phyloP scores from a whole-genome alignment of 2,113 vertebrate genomes.

The Serinus canaria region DNA sequence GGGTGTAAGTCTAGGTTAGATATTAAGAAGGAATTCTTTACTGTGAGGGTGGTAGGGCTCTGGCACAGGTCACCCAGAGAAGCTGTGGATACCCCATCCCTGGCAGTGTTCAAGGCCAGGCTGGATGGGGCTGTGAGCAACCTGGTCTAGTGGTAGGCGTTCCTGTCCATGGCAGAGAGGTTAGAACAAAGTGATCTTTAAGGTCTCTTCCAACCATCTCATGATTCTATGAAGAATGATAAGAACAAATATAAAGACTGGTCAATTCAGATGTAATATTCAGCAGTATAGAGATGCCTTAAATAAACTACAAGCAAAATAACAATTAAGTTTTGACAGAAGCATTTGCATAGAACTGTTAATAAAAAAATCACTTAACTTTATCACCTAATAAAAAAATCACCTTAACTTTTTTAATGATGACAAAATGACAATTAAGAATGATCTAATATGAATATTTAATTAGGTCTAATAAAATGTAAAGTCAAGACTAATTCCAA shows the following conservation, averaged over 20 bases:
- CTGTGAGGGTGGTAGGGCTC: neutral
- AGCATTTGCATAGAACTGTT: neutral
- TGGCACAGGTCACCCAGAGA: neutral
- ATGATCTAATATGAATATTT: neutral
- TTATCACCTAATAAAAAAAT: neutral
- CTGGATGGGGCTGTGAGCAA: neutral
- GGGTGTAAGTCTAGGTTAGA: neutral
- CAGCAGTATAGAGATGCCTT: neutral
- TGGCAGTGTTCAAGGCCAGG: neutral
- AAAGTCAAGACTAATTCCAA: neutral
- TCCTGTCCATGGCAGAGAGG: neutral
- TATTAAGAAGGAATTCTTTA: neutral
- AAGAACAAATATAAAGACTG: neutral
- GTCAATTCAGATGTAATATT: neutral
- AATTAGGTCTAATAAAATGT: neutral
- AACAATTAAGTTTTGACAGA: neutral
- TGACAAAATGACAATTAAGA: conserved; percentile 29
- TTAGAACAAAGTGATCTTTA: neutral
- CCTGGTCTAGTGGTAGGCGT: neutral
- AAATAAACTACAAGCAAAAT: neutral
- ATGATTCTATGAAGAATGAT: neutral
- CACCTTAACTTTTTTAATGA: neutral
- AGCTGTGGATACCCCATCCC: neutral
- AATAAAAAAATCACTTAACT: neutral
- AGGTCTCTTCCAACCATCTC: neutral